Base-by-base conservation (phyloP, 2,113 vertebrate genomes). In the Trachemys scripta region DNA sequence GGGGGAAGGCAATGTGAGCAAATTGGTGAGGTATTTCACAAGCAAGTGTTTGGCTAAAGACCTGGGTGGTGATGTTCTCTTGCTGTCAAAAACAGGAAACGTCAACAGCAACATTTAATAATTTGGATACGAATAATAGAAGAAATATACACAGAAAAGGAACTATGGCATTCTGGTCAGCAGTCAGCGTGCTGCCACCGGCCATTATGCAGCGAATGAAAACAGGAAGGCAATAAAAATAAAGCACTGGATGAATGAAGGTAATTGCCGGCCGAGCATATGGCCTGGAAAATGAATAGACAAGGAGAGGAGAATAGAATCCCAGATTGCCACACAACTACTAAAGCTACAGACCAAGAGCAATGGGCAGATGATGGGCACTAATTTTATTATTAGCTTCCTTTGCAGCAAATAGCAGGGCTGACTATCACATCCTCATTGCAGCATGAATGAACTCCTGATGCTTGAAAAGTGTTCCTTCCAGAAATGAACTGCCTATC, bases 151-250 rank as follows among this genome's bases (percentile, higher is more conserved):
- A 62, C 79, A 92, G 17, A 85, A 94, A 83, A 59, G 78, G 81
- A 82, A 35, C 1, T 38, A 86, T 38, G 84, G 79, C 29, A 31
- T 69, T 51, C 75, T 95, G 95, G 95, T 80, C 49, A 49, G 69
- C 54, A 79, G 92, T 95, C 96, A 94, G 90, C 90, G 53, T 91
- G 91, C 85, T 95, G 94, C 27, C 95, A 95, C 88, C 85, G 95
- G 93, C 91, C 89, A 94, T 86, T 62, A 57, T 80, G 69, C 59
- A 88, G 88, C 85, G 84, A 91, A 96, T 54, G 90, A 92, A 96
- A 82, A 87, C 54, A 79, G 84, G 54, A 91, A 72, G 87, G 85
- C 78, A 93, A 78, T 59, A 93, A 85, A 14, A 96, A 50, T 53
- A 91, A 89, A 85, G 75, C 65, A 56, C 88, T 49, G 47, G 22